Conservation (phyloP, 1,140 invertebrate genomes). For the Drosophila fuyamai region DNA sequence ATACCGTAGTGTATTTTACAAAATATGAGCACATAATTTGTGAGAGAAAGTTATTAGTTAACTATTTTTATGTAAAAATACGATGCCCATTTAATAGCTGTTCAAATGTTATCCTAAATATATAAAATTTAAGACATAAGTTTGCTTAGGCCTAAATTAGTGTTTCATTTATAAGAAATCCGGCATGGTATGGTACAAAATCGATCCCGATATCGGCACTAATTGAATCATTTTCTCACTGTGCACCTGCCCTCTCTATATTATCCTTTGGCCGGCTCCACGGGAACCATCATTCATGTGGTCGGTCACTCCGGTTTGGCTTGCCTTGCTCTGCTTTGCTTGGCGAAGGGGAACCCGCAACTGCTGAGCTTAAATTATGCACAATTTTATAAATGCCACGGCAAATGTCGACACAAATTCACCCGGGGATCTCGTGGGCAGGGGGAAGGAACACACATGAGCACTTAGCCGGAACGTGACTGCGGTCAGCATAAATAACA, state of each 20-base stretch:
- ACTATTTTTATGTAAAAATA: too few species aligned
- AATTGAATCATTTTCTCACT: background rate
- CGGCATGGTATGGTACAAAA: too few species aligned
- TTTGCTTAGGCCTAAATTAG: too few species aligned
- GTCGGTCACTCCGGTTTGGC: constrained; percentile 31
- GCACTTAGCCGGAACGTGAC: constrained; percentile 59
- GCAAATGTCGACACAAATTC: constrained; percentile 46
- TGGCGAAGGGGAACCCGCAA: constrained; percentile 33
- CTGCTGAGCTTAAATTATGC: constrained; percentile 64
- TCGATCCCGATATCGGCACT: too few species aligned
- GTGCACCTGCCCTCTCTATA: background rate
- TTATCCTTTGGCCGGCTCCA: constrained; percentile 31
- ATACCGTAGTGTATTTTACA: too few species aligned
- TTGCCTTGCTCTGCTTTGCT: constrained; percentile 21
- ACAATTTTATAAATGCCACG: constrained; percentile 62
- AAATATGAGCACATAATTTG: too few species aligned
- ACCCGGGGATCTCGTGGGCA: constrained; percentile 3
- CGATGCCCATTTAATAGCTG: too few species aligned
- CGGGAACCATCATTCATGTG: constrained; percentile 58
- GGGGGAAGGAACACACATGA: constrained; percentile 38
- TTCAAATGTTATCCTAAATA: too few species aligned
- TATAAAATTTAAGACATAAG: too few species aligned
- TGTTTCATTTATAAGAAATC: too few species aligned
- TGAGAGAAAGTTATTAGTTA: too few species aligned
- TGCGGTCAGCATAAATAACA: constrained; percentile 61